Conservation (phyloP, 2,113 vertebrate genomes). For the Oophaga pumilio region DNA sequence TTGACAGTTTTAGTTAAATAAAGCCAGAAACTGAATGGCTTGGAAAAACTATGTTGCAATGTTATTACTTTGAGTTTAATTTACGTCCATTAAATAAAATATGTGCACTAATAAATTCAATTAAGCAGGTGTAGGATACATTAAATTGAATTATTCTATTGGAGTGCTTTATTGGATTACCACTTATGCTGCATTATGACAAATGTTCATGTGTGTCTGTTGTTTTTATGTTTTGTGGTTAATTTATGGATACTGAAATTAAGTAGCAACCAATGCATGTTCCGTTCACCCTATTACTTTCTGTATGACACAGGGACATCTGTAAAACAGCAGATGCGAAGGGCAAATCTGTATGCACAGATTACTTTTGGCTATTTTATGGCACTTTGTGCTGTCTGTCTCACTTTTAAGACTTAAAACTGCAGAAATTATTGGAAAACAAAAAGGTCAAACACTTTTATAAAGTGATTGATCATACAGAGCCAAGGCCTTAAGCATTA, state of each 20-base stretch:
- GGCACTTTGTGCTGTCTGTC: not conserved
- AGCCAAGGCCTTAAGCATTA: not conserved
- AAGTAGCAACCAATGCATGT: not conserved
- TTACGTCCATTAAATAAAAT: conserved; percentile 26
- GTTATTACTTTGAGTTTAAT: conserved; percentile 23
- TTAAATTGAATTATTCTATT: not conserved
- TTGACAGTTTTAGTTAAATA: not conserved
- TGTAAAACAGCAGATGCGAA: not conserved
- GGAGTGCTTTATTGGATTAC: not conserved
- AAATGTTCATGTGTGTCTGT: not conserved
- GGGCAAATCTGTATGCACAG: not conserved
- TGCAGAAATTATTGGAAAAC: not conserved
- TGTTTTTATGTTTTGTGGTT: not conserved
- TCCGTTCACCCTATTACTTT: not conserved
- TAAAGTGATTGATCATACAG: not conserved
- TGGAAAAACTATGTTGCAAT: conserved; percentile 8
- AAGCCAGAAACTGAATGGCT: not conserved
- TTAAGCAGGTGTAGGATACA: not conserved
- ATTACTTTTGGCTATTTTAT: not conserved
- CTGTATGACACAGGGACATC: not conserved
- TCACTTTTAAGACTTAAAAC: not conserved
- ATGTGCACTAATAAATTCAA: conserved; percentile 26
- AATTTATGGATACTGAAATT: conserved; percentile 10
- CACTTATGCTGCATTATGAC: not conserved
- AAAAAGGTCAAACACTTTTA: conserved; percentile 2